phyloP scores from a whole-genome alignment of 2,888 invertebrate genomes.

The Automeris io region DNA sequence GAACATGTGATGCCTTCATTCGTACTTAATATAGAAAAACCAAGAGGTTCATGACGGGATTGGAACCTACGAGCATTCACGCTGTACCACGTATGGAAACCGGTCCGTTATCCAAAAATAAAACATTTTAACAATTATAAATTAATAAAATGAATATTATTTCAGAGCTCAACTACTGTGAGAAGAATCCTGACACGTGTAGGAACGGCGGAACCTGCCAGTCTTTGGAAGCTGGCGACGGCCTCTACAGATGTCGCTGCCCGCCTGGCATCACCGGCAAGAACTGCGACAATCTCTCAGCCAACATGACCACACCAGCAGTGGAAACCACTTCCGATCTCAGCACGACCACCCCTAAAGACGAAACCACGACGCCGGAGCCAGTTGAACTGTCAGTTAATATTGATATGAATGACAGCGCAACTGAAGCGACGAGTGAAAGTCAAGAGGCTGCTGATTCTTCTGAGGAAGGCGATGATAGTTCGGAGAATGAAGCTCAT shows the following conservation, averaged over 20 bases:
- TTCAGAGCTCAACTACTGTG: slow-evolving; percentile 89
- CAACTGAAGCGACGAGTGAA: not conserved
- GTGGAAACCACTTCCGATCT: slow-evolving; percentile 20
- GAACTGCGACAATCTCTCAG: slow-evolving; percentile 81
- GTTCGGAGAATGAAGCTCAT: not conserved
- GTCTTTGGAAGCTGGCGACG: slow-evolving; percentile 86
- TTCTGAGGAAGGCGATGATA: not conserved
- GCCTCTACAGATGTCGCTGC: slow-evolving; percentile 85
- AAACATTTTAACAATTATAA: not conserved
- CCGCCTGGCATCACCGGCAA: slow-evolving; percentile 85
- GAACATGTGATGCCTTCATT: too few species aligned
- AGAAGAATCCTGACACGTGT: slow-evolving; percentile 84
- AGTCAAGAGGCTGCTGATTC: not conserved
- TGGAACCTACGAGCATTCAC: too few species aligned
- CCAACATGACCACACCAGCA: slow-evolving; percentile 33
- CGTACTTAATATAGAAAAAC: too few species aligned
- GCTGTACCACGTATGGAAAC: too few species aligned
- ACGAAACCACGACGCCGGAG: not conserved
- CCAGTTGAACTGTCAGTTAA: not conserved
- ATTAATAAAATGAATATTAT: slow-evolving; percentile 12
- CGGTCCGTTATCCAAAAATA: not conserved
- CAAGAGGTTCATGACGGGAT: too few species aligned
- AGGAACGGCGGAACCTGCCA: slow-evolving; percentile 89
- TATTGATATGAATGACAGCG: not conserved
- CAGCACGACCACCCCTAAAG: slow-evolving; percentile 12